Percentiles rank a stretch among this genome's conserved stretches.
Conservation (phyloP, 2,888 invertebrate species). For the Celastrina argiolus region DNA sequence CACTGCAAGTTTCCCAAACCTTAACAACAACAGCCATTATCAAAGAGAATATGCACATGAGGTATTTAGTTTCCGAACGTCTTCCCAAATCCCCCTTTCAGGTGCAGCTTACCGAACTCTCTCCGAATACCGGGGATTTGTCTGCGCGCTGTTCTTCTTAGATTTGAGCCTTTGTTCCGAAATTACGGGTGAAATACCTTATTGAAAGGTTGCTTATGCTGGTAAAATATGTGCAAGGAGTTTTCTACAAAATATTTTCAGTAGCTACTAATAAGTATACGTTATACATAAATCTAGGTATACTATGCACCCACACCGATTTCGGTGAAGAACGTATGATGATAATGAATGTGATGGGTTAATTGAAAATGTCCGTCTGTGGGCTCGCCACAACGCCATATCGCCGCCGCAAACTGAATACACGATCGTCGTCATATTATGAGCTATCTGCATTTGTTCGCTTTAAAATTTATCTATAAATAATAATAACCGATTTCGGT, state of each 20-base stretch:
- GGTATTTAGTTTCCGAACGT: not conserved
- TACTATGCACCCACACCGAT: no score
- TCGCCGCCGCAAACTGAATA: not conserved
- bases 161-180: not conserved
- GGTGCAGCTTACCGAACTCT: conserved; percentile 4
- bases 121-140: conserved; percentile 11
- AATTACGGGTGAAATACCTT: not conserved
- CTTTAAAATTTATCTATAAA: no score
- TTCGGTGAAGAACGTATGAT: no score
- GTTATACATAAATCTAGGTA: no score
- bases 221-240: not conserved
- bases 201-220: not conserved
- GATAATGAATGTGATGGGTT: not conserved
- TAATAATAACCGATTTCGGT: no score
- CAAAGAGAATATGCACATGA: conserved; percentile 1
- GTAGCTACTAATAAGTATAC: no score
- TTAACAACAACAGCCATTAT: not conserved
- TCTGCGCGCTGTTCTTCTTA: conserved; percentile 12
- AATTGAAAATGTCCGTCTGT: not conserved
- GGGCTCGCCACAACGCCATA: not conserved
- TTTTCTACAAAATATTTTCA: no score
- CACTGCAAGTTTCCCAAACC: not conserved
- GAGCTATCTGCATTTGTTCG: not conserved
- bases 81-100: not conserved
- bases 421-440: not conserved